These are phyloP conservation scores for Cepaea nemoralis DNA, from an alignment of 1,140 invertebrate species.

Conservation along the genomic window DNA sequence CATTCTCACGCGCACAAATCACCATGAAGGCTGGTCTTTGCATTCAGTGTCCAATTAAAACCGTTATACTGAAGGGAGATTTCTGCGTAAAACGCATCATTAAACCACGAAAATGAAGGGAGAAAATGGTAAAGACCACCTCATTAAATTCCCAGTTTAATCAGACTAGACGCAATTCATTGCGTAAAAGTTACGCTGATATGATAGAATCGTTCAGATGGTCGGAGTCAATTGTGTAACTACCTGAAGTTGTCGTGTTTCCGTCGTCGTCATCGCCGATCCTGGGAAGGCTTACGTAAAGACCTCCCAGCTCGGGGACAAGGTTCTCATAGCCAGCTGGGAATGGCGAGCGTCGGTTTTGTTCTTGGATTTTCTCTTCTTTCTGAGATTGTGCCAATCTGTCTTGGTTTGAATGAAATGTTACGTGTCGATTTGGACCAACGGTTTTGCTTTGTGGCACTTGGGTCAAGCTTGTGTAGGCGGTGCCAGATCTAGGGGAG, in stretches of 20 bases:
- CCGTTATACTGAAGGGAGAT: too few relatives aligned
- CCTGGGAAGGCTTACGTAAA: constrained; percentile 37
- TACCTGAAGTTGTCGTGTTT: constrained; percentile 47
- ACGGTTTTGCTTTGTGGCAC: constrained; percentile 1
- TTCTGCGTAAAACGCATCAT: too few relatives aligned
- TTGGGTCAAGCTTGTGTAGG: constrained; percentile 32
- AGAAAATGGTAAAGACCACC: too few relatives aligned
- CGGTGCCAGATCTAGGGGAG: not conserved
- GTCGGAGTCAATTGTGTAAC: constrained; percentile 46
- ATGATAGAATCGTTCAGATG: constrained; percentile 43
- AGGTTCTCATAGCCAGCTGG: constrained; percentile 41
- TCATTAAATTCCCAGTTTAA: too few relatives aligned
- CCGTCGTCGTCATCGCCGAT: constrained; percentile 44
- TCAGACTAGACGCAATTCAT: too few relatives aligned
- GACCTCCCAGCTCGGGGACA: constrained; percentile 29
- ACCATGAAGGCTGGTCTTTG: too few relatives aligned
- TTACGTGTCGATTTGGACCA: constrained; percentile 34
- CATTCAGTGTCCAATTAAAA: too few relatives aligned
- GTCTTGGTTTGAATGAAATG: constrained; percentile 21
- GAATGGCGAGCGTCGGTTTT: constrained; percentile 8
- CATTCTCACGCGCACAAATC: too few relatives aligned
- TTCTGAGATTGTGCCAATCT: not conserved
- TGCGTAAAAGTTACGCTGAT: constrained; percentile 25
- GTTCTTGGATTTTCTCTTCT: not conserved
- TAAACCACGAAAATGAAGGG: too few relatives aligned